A percentile compares a stretch with the other conserved stretches of the same genome.
Conservation (phyloP, 2,888 invertebrate genomes). For the Pimpla rufipes region DNA sequence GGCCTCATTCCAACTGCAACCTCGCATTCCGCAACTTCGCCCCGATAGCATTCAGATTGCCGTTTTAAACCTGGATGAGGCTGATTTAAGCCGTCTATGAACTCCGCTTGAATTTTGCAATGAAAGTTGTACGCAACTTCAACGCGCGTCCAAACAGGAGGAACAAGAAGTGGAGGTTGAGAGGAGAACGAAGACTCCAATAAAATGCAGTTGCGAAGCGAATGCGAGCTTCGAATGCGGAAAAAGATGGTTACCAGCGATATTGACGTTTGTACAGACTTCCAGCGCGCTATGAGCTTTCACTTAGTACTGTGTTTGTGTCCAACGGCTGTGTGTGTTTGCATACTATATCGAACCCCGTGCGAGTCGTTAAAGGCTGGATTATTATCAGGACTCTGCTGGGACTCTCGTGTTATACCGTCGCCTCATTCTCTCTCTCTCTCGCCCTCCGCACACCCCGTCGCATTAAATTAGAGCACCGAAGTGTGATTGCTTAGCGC, state of each 20-base stretch:
- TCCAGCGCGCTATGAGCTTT: constrained; percentile 32
- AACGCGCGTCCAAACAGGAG: neutral
- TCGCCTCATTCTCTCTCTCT: constrained; percentile 8
- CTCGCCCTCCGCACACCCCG: constrained; percentile 23
- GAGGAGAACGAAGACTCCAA: constrained; percentile 1
- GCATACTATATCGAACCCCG: constrained; percentile 22
- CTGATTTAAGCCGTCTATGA: neutral
- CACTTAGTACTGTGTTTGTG: neutral
- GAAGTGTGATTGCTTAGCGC: constrained; percentile 53
- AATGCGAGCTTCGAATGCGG: constrained; percentile 34
- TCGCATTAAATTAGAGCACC: constrained; percentile 63
- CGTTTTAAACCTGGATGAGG: constrained; percentile 31
- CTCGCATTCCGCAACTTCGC: too few species aligned
- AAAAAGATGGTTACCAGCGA: constrained; percentile 46
- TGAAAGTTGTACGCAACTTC: constrained; percentile 39
- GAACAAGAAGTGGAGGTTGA: constrained; percentile 3
- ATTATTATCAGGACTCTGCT: constrained; percentile 62
- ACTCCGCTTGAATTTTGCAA: constrained; percentile 21
- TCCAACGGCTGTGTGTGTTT: neutral
- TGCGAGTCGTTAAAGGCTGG: constrained; percentile 40
- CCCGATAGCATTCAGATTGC: constrained; percentile 34
- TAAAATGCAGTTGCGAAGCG: constrained; percentile 21
- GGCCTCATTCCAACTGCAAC: neutral
- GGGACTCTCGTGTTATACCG: constrained; percentile 53
- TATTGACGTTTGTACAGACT: constrained; percentile 61